Base-by-base conservation (phyloP, 2,797 vertebrate genomes). In the Falco cherrug region DNA sequence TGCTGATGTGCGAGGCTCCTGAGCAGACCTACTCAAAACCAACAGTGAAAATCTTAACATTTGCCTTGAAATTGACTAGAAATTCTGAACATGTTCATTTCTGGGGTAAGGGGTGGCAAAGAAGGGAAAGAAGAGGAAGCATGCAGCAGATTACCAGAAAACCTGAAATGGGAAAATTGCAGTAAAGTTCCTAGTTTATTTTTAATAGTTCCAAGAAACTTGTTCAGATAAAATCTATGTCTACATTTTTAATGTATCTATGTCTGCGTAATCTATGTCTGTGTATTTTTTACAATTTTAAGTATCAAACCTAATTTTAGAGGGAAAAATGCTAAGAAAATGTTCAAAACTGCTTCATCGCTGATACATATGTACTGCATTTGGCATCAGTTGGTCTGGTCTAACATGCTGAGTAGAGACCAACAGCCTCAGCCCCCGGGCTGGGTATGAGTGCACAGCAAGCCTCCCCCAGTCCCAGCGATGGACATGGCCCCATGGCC, bases 401-500 rank as follows among this genome's bases (percentile, higher is more conserved):
- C 43, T 11, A 43, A 65, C 19, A 2, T 8, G n/a, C 21, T 41
- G 56, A 63, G 63, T 3, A 10, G 11, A 15, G 39, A 47, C 5
- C 0, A 12, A 45, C 24, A 53, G 29, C 51, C 59, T 79, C 4
- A 57, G 31, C 26, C 28, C 16, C 2, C 1, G 26, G 65, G 45
- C 45, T 76, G 43, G 37, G 28, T 7, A 11, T 2, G 47, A 74
- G 33, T 4, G 14, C 35, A 54, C 16, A 73, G 39, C 25, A 31
- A 39, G 1, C 13, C n/a, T 39, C 61, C 15, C 20, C 13, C 11
- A 26, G 20, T 29, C 28, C 51, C 51, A 16, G 11, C 20, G 45
- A 29, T 0, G 16, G 33, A 43, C 17, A 5, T 0, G 13, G 57
- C 19, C 65, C 39, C 11, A 1, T 1, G 12, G 47, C 16, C 50